phyloP scores from a whole-genome alignment of 30 jellyfish, hydroid and myxozoan genomes.

The Aurelia aurita complex sp. Pacific region DNA sequence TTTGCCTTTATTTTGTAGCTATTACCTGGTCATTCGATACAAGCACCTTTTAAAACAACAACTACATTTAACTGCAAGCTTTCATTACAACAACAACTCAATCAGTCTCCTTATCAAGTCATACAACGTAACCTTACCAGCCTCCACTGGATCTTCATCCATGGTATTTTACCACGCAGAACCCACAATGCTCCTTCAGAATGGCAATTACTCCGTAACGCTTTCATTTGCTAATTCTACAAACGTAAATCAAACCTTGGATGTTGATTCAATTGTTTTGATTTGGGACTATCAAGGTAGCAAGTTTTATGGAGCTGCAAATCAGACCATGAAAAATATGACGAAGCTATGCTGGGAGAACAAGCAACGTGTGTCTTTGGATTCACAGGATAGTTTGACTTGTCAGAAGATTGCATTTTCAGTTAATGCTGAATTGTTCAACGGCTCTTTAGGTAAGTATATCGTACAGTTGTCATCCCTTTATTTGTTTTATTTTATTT shows the following conservation, averaged over 20 bases:
- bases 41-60: neutral
- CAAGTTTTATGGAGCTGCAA: slow-evolving; percentile 32
- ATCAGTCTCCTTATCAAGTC: slow-evolving; percentile 19
- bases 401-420: slow-evolving; percentile 65
- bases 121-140: slow-evolving; percentile 41
- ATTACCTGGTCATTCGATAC: slow-evolving; percentile 44
- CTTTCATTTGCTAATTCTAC: slow-evolving; percentile 20
- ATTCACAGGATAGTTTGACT: slow-evolving; percentile 1
- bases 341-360: slow-evolving; percentile 68
- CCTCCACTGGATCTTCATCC: slow-evolving; percentile 26
- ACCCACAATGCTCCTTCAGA: neutral
- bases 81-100: slow-evolving; percentile 43
- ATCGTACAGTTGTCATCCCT: too few relatives aligned
- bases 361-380: slow-evolving; percentile 10
- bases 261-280: slow-evolving; percentile 64
- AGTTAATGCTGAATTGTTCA: slow-evolving; percentile 52
- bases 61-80: neutral
- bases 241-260: slow-evolving; percentile 31
- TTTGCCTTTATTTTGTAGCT: slow-evolving; percentile 1
- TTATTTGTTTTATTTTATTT: too few relatives aligned
- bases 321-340: slow-evolving; percentile 34
- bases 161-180: slow-evolving; percentile 8
- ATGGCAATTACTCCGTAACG: slow-evolving; percentile 58
- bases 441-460: slow-evolving; percentile 80
- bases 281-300: slow-evolving; percentile 39